Evolutionary conservation across 2,888 invertebrate species (phyloP), one percentile per base, ranked within the genome.

Genomic region (Carabus problematicus): DNA sequence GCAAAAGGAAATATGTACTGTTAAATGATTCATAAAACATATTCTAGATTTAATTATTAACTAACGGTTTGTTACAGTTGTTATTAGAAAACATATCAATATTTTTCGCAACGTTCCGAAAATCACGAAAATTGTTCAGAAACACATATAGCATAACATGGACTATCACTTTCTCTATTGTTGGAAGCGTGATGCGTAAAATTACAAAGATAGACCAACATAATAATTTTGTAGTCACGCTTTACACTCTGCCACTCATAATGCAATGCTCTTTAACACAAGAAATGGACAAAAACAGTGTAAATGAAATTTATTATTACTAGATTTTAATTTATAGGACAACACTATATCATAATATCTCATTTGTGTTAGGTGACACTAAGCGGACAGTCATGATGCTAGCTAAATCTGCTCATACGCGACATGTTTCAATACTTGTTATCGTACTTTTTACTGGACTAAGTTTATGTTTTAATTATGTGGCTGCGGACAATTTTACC

Each of bases 241-340:
- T 59, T 59, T 67, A 67, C 60, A 67, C 60, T 18, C 67, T 43
- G 67, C 59, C 60, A 67, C 49, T 19, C 52, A 41, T 60, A 67
- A 60, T 60, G 67, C 60, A 66, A 66, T 59, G 42, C 40, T 11
- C 45, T 52, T 39, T 6, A 29, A 67, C 52, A 67, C 67, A 67
- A 67, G 49, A 66, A 39, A n/a, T 11, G 14, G 58, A 19, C 42
- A 67, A 67, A n/a, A 52, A 60, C 49, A 60, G 52, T 49, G 60
- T 67, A 54, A 60, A 60, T 60, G 59, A 45, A 45, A 18, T 45
- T 45, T 19, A 19, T 66, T 59, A 49, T 47, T 59, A 40, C 67
- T 42, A 42, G 58, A 54, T 52, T 60, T 67, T 67, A 67, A 67
- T 67, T 67, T 67, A 67, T 67, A 67, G 52, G 41, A 52, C 67